These are phyloP conservation scores for Carlito syrichta DNA, from an alignment of 2,113 vertebrate genomes.

Conservation along the genomic window DNA sequence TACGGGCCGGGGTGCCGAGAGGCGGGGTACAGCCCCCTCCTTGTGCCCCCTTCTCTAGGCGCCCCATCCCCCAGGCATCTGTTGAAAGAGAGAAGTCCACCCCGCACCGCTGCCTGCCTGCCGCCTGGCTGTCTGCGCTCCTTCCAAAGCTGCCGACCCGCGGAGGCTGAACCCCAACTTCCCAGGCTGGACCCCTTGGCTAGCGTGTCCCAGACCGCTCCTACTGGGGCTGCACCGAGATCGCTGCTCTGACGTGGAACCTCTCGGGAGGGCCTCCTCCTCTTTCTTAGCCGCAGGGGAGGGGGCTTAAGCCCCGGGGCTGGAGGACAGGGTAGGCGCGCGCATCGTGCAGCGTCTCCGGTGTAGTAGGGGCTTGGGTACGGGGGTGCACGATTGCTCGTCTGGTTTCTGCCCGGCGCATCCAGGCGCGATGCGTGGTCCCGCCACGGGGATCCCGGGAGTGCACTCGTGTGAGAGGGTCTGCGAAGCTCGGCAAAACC, in stretches of 20 bases:
- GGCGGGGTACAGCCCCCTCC: constrained; percentile 39
- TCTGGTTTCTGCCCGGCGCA: not conserved
- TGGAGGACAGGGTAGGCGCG: not conserved
- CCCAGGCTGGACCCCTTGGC: not conserved
- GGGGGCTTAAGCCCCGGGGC: not conserved
- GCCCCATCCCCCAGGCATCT: constrained; percentile 69
- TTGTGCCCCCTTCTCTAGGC: constrained; percentile 37
- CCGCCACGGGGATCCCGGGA: not conserved
- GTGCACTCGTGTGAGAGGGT: constrained; percentile 17
- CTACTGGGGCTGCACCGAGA: not conserved
- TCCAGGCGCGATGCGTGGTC: not conserved
- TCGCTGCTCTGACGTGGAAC: not conserved
- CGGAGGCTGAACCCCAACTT: constrained; percentile 57
- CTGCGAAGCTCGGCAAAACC: not conserved
- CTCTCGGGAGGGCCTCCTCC: not conserved
- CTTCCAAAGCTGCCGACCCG: not conserved
- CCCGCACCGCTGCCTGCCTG: not conserved
- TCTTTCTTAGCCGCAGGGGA: not conserved
- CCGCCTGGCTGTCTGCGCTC: not conserved
- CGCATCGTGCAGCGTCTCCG: not conserved
- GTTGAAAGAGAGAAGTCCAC: not conserved
- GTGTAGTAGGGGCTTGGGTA: not conserved
- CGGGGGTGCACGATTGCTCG: not conserved
- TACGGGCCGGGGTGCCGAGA: constrained; percentile 64
- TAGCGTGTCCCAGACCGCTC: not conserved